Evolutionary conservation across 2,888 invertebrate species (phyloP).

Genomic region (Mesorhabditis spiculigera): DNA sequence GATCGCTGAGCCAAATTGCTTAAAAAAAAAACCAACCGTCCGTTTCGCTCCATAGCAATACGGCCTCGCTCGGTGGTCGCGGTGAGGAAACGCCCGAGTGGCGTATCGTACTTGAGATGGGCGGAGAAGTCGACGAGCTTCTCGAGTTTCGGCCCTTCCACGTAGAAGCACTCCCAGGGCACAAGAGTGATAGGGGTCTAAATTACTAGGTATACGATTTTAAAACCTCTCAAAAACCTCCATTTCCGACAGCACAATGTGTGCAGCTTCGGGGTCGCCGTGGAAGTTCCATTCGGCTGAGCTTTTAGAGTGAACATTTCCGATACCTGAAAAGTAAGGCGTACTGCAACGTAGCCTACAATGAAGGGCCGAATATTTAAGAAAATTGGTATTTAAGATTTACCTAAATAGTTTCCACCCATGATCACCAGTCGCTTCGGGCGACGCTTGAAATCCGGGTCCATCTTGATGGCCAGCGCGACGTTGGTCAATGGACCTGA

Average conservation of each 20-base stretch:
- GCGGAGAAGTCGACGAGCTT: conserved; percentile 34
- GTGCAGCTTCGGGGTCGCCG: conserved; percentile 75
- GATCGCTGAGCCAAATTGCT: neutral
- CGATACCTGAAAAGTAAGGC: conserved; percentile 50
- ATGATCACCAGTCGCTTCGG: conserved; percentile 44
- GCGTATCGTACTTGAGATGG: conserved; percentile 28
- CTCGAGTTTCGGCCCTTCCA: conserved; percentile 36
- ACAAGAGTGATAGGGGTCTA: conserved; percentile 67
- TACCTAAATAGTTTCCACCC: conserved; percentile 56
- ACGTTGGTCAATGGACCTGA: conserved; percentile 62
- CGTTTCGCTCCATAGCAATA: neutral
- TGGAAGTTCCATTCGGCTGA: conserved; percentile 77
- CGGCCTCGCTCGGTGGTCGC: conserved; percentile 24
- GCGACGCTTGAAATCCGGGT: conserved; percentile 57
- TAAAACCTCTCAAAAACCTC: conserved; percentile 23
- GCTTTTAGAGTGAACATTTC: conserved; percentile 56
- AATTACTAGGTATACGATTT: neutral
- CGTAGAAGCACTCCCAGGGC: conserved; percentile 69
- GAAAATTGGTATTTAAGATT: neutral
- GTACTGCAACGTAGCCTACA: neutral
- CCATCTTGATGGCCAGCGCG: conserved; percentile 60
- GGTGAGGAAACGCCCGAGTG: conserved; percentile 23
- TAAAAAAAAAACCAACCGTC: neutral
- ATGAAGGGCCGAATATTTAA: neutral
- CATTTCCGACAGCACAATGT: conserved; percentile 70